A percentile compares a stretch with the other conserved stretches of the same genome.
These are phyloP conservation scores for Zalophus californianus DNA, from an alignment of 2,797 vertebrate species.

Conservation along the genomic window DNA sequence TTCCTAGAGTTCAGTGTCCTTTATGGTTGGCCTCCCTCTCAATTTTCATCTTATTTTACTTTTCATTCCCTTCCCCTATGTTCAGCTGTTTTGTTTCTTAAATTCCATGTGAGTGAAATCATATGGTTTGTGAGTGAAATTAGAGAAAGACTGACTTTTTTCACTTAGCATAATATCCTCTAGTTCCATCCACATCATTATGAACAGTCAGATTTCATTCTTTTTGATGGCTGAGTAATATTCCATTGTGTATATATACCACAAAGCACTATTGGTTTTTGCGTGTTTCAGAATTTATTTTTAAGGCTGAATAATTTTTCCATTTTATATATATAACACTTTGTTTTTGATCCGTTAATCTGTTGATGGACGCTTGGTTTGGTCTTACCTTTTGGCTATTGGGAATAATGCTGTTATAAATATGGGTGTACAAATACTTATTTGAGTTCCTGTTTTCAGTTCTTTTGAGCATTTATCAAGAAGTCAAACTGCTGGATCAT, in stretches of 20 bases:
- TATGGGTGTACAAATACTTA: not conserved
- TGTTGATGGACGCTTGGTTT: not conserved
- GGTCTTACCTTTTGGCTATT: not conserved
- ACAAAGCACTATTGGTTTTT: not conserved
- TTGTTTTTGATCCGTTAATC: not conserved
- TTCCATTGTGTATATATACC: not conserved
- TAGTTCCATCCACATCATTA: not conserved
- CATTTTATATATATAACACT: not conserved
- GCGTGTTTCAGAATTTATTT: not conserved
- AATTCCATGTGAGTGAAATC: not conserved
- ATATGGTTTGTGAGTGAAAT: not conserved
- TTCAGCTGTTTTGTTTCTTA: not conserved
- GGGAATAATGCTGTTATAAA: not conserved
- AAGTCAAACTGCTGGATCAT: not conserved
- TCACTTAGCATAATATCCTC: not conserved
- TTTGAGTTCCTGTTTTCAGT: not conserved
- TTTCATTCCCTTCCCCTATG: not conserved
- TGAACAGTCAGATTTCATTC: not conserved
- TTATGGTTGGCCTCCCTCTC: not conserved
- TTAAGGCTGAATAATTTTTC: not conserved
- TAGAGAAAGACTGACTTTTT: not conserved
- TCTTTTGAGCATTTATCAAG: not conserved
- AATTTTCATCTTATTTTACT: not conserved
- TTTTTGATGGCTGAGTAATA: not conserved
- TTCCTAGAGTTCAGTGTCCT: not conserved